Percentiles rank a stretch among this genome's conserved stretches.
Conservation (phyloP, 2,797 vertebrate genomes). For the Cuniculus paca region DNA sequence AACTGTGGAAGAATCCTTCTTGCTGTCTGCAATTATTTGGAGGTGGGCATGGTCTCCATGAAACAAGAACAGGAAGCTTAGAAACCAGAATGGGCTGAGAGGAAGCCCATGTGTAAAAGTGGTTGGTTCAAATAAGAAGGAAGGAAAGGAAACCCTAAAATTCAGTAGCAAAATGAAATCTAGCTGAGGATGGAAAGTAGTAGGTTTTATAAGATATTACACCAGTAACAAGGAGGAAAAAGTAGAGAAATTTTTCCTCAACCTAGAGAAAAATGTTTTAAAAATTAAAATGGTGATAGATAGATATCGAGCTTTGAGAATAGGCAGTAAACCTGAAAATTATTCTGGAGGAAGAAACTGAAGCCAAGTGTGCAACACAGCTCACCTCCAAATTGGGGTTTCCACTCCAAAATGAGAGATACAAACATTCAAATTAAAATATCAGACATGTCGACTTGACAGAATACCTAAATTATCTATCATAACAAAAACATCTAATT, state of each 20-base stretch:
- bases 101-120: background rate
- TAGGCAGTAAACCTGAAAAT: background rate
- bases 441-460: background rate
- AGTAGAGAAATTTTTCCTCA: background rate
- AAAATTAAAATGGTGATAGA: background rate
- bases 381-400: background rate
- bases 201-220: background rate
- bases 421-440: background rate
- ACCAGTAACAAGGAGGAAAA: background rate
- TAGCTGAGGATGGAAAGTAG: background rate
- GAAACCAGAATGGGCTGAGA: background rate
- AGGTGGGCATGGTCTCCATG: background rate
- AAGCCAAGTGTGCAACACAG: background rate
- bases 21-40: background rate
- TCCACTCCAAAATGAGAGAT: background rate
- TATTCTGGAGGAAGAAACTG: background rate
- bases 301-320: background rate
- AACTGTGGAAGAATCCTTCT: background rate
- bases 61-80: background rate
- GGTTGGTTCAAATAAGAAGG: background rate
- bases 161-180: background rate
- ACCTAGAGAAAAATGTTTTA: background rate
- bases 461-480: background rate
- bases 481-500: background rate
- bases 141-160: background rate